These are phyloP conservation scores for Molanna angustata DNA, from an alignment of 2,888 invertebrate genomes.

Conservation along the genomic window DNA sequence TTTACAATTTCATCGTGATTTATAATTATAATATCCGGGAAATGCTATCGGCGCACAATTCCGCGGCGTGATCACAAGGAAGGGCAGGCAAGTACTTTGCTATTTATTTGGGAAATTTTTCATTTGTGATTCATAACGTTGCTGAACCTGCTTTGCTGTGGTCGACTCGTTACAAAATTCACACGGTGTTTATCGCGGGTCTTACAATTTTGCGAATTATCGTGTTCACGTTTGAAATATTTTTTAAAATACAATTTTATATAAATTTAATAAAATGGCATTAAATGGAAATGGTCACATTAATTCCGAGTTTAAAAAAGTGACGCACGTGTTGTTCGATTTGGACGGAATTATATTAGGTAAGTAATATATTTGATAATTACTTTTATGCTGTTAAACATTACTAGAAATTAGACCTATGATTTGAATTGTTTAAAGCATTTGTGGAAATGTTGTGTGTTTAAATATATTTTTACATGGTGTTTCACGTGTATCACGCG, in stretches of 20 bases:
- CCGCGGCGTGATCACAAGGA: no score
- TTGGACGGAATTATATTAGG: slow-evolving; percentile 46
- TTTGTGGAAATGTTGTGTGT: neutral
- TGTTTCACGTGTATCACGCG: neutral
- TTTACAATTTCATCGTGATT: no score
- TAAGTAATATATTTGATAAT: slow-evolving; percentile 34
- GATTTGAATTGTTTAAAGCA: neutral
- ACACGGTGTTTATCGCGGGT: slow-evolving; percentile 8
- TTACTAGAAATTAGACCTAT: neutral
- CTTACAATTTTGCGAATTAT: slow-evolving; percentile 7
- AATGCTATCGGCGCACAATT: no score
- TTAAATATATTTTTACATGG: neutral
- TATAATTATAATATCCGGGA: no score
- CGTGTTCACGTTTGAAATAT: no score
- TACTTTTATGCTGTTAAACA: neutral
- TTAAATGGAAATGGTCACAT: neutral
- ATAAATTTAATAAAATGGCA: slow-evolving; percentile 8
- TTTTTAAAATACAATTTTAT: no score
- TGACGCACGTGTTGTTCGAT: slow-evolving; percentile 62
- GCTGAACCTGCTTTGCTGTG: slow-evolving; percentile 3
- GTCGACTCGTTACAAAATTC: slow-evolving; percentile 10
- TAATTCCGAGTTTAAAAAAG: slow-evolving; percentile 40
- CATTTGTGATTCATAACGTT: slow-evolving; percentile 7
- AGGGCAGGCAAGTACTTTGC: neutral
- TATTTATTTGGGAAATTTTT: neutral